Evolutionary conservation across 2,797 vertebrate genomes (phyloP).

Genomic region (Anomalospiza imberbis): DNA sequence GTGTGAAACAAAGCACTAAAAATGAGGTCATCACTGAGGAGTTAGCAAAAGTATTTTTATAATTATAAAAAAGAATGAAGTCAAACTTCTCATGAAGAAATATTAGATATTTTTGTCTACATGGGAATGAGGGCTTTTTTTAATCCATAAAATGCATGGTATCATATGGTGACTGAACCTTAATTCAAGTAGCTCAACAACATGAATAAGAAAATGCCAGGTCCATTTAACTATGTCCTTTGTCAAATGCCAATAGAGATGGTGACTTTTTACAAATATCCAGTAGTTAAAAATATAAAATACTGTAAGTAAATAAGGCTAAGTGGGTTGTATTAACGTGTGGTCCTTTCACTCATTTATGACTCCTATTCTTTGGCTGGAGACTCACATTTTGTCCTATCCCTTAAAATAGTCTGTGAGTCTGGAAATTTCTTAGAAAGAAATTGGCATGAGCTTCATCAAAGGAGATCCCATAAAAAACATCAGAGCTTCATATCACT

Average conservation of each 20-base stretch:
- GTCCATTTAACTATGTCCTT: constrained; percentile 63
- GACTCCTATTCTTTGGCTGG: background rate
- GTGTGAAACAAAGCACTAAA: background rate
- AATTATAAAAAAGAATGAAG: background rate
- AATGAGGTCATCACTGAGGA: background rate
- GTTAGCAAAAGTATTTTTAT: background rate
- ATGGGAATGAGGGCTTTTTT: background rate
- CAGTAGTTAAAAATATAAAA: constrained; percentile 50
- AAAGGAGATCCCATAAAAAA: constrained; percentile 5
- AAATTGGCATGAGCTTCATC: background rate
- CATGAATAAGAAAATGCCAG: constrained; percentile 65
- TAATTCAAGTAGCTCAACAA: constrained; percentile 50
- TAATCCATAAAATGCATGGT: background rate
- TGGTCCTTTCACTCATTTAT: constrained; percentile 12
- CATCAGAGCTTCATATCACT: background rate
- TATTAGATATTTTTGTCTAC: background rate
- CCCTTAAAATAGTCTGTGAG: background rate
- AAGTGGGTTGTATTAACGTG: background rate
- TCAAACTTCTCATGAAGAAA: background rate
- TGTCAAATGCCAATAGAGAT: constrained; percentile 59
- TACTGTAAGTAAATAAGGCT: constrained; percentile 7
- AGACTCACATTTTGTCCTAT: background rate
- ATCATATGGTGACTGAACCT: constrained; percentile 29
- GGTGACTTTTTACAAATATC: constrained; percentile 61
- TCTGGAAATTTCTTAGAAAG: constrained; percentile 1